Evolutionary conservation across 2,888 invertebrate species (phyloP), one percentile per base, ranked within the genome.

Genomic region (Halictus quadricinctus): DNA sequence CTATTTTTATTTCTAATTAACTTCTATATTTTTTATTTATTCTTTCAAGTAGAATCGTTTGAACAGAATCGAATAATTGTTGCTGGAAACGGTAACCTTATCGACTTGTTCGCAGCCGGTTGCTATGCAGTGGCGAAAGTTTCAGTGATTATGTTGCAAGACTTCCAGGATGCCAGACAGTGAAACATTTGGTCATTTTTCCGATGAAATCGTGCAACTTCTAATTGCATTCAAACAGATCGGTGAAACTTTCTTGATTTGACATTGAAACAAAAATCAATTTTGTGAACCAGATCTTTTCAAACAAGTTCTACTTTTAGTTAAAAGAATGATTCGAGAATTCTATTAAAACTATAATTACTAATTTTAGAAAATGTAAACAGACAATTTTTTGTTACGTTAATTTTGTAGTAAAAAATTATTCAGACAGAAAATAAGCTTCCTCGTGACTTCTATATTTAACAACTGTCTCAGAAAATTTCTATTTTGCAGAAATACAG

Each of bases 91-190:
- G 7, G 25, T 41, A 70, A 60, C 46, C 21, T 50, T 36, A 41
- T 41, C 29, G 18, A 73, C 12, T 46, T 43, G 25, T 76, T 25
- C 21, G 29, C 10, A n/a, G 43, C n/a, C 46, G 29, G 70, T 41
- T 70, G 18, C 43, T 48, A 66, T 41, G 43, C 21, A 64, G 48
- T 36, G 43, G 64, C 1, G 50, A 15, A 75, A 78, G 36, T 74
- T 21, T 72, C 43, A 18, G n/a, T 54, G 48, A 66, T 83, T 72
- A 54, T 13, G 72, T 58, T 72, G 25, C 18, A 54, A 77, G 54
- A 43, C 54, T 77, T 58, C n/a, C 29, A 25, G 21, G 21, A 36
- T 36, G 60, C 54, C 83, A 21, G 25, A 15, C 50, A 29, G n/a
- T 76, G 58, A 25, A 60, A 21, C 64, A 29, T 15, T 18, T 15